A percentile compares a stretch with the other conserved stretches of the same genome.
These are phyloP conservation scores for Ennomos quercinarius DNA, from an alignment of 2,888 invertebrate species.

Conservation along the genomic window DNA sequence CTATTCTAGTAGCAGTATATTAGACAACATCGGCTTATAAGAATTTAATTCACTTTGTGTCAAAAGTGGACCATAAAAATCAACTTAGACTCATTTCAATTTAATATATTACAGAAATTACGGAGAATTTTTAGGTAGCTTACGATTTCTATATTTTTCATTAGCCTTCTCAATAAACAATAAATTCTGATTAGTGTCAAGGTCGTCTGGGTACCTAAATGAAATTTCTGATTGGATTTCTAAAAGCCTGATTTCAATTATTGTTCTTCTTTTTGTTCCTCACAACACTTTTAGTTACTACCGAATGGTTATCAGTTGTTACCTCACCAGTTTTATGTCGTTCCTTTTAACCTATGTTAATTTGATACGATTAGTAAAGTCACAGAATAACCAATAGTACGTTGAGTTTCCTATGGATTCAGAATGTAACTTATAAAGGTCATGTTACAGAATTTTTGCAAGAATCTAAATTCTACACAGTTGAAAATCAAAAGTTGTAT, in stretches of 20 bases:
- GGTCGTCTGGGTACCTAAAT: slow-evolving; percentile 16
- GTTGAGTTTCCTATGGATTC: too few relatives aligned
- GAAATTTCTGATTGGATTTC: slow-evolving; percentile 45
- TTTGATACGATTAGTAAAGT: too few relatives aligned
- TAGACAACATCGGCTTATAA: slow-evolving; percentile 59
- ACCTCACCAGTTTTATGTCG: too few relatives aligned
- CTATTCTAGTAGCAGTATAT: slow-evolving; percentile 47
- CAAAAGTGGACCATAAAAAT: slow-evolving; percentile 66
- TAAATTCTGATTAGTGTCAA: slow-evolving; percentile 62
- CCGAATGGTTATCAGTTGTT: too few relatives aligned
- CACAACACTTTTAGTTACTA: too few relatives aligned
- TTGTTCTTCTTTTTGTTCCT: background rate
- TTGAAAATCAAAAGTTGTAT: too few relatives aligned
- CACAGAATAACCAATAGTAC: too few relatives aligned
- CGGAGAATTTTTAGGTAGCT: slow-evolving; percentile 51
- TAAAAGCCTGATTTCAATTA: slow-evolving; percentile 1
- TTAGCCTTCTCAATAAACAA: slow-evolving; percentile 62
- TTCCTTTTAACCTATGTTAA: too few relatives aligned
- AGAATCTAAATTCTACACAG: too few relatives aligned
- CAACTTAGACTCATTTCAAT: slow-evolving; percentile 70
- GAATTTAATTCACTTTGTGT: slow-evolving; percentile 64
- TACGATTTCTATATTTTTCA: slow-evolving; percentile 62
- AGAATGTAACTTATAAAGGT: too few relatives aligned
- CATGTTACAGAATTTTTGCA: too few relatives aligned
- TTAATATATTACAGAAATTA: slow-evolving; percentile 71